Percentiles rank a stretch among this genome's conserved stretches.
Evolutionary conservation across 2,888 invertebrate genomes (phyloP).

Genomic region (Andrena camellia): DNA sequence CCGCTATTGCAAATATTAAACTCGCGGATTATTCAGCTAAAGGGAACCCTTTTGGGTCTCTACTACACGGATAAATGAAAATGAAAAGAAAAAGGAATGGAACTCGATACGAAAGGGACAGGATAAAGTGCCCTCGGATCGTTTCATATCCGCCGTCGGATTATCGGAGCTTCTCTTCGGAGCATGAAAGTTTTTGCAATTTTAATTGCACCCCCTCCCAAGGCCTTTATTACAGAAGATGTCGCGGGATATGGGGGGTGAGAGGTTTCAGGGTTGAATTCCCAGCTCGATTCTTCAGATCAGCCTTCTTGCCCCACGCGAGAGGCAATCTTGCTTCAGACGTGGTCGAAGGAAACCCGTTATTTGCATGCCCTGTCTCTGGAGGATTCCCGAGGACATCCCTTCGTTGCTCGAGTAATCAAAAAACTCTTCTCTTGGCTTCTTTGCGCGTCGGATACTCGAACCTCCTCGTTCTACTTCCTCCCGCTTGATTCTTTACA

Average conservation of each 20-base stretch:
- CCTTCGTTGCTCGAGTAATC: constrained; percentile 64
- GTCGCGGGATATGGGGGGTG: constrained; percentile 3
- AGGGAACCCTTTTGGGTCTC: background rate
- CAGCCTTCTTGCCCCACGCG: background rate
- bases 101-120: background rate
- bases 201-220: constrained; percentile 26
- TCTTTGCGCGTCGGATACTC: constrained; percentile 25
- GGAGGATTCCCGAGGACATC: constrained; percentile 61
- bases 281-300: background rate
- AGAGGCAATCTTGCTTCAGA: constrained; percentile 66
- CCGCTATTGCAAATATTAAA: constrained; percentile 16
- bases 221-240: constrained; percentile 6
- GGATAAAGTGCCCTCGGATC: background rate
- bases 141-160: constrained; percentile 34
- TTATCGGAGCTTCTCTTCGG: background rate
- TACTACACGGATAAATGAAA: background rate
- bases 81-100: background rate
- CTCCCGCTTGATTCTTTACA: background rate
- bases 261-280: constrained; percentile 6
- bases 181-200: constrained; percentile 14
- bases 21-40: constrained; percentile 11
- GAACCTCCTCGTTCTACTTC: background rate
- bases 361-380: constrained; percentile 70
- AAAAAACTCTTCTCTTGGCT: constrained; percentile 65
- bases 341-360: constrained; percentile 57